Evolutionary conservation across 1,140 invertebrate genomes (phyloP), one percentile per base, ranked within the genome.

Genomic region (Drosophila mayri): DNA sequence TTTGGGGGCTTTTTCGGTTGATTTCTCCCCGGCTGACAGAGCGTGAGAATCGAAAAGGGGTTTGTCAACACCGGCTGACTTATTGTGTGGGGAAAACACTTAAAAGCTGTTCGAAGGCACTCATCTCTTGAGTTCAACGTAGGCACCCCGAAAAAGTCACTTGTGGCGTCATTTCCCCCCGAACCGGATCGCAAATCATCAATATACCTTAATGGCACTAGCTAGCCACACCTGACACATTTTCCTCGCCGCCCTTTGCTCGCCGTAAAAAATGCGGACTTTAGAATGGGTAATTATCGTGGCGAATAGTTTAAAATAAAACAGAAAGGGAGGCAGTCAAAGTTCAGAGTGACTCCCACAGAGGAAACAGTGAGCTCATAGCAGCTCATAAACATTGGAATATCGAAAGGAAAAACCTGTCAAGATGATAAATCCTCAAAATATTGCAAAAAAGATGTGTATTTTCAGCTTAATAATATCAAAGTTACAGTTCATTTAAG

Each of bases 201-300:
- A 38, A 52, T 50, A 38, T 30, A n/a, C 38, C 47, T 40, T 40
- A 30, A 54, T 38, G 43, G 30, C 37, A 43, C 32, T 12, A n/a
- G n/a, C 5, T 25, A 22, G 49, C 43, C 41, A 57, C 38, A 77
- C 57, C 57, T 77, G 63, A 58, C 75, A 77, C 74, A 70, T 77
- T 70, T 61, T 66, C 64, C 35, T 47, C 18, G 32, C 32, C 64
- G 73, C 74, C 63, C 73, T 76, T 76, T 76, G 55, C 47, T 9
- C 74, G 50, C 18, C 25, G 38, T 40, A 20, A 65, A 76, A 44
- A 12, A 1, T 12, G n/a, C 46, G 73, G 22, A 76, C 74, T 68
- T 76, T 76, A 77, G 55, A 67, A 67, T 68, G 41, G 58, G 25
- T 64, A 75, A 58, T 76, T 75, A 59, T 38, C 54, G 62, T 75